Base-by-base conservation (phyloP, 2,888 invertebrate species). In the Pachliopta kotzebuea region DNA sequence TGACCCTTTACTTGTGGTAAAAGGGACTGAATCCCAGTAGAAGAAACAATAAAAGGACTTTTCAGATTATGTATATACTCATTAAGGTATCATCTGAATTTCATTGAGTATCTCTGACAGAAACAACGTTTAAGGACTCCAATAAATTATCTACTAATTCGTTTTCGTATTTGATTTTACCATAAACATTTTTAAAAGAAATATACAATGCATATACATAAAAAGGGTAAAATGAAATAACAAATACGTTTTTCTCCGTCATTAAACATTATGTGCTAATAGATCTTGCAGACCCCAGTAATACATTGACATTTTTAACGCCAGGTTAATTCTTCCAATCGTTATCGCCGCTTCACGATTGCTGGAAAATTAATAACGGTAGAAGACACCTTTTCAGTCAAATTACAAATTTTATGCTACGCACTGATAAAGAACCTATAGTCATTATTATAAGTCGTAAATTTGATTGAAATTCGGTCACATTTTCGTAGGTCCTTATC, bases 381-480 rank as follows among this genome's bases (percentile, higher is more conserved):
- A 87, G 86, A 90, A 79, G 87, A 86, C 90, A 90, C 88, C 91
- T 91, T 90, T 91, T 90, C 88, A 88, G 76, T 84, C 76, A 84
- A 88, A 90, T 90, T 86, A 86, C 85, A 86, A 90, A 90, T 89
- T 88, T 88, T 85, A 86, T 86, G 89, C 86, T 85, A 69, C 76
- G 77, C 83, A 73, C 80, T 76, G 89, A 90, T 90, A 90, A 90
- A 88, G 85, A 83, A 81, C 87, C 88, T 88, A 88, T 87, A 88
- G 90, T 90, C 86, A 90, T 90, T 90, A 90, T 90, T 85, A 88
- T 89, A 89, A 89, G 80, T 90, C 88, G 89, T 91, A 90, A 90
- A 90, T 90, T 90, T 88, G 87, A 91, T 90, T 90, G 90, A 90
- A 90, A 88, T 89, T 89, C 85, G 88, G 89, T 89, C 85, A 89